These are phyloP conservation scores for Drosophila rubida DNA, from an alignment of 2,888 invertebrate genomes.

Conservation along the genomic window DNA sequence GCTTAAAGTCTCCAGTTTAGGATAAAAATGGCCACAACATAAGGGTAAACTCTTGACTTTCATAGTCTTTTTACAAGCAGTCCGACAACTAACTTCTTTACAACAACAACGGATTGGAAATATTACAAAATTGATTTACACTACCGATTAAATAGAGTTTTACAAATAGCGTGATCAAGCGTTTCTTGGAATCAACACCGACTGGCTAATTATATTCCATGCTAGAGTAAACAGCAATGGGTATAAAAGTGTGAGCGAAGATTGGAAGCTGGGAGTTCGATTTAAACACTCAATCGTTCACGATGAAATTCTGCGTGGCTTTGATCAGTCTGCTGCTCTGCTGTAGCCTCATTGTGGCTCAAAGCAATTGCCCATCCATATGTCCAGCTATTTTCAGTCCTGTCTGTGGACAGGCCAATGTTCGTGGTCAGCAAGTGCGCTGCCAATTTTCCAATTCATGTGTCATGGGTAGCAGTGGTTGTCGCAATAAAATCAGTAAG, in stretches of 20 bases:
- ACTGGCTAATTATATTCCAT: not conserved
- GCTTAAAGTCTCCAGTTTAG: too few species aligned
- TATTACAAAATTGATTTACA: too few species aligned
- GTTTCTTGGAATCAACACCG: not conserved
- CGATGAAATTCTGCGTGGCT: not conserved
- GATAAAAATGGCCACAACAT: too few species aligned
- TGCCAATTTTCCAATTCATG: slow-evolving; percentile 38
- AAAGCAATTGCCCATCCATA: slow-evolving; percentile 13
- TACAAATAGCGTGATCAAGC: not conserved
- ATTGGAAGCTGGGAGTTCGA: not conserved
- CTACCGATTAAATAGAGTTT: too few species aligned
- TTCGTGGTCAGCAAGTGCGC: slow-evolving; percentile 16
- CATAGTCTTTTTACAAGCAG: too few species aligned
- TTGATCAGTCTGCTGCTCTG: slow-evolving; percentile 27
- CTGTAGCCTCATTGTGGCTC: slow-evolving; percentile 8
- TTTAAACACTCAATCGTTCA: not conserved
- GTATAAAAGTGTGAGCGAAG: not conserved
- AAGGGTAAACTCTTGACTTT: too few species aligned
- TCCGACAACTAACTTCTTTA: too few species aligned
- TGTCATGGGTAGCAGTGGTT: slow-evolving; percentile 12
- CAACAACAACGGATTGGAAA: too few species aligned
- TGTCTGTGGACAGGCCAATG: slow-evolving; percentile 28
- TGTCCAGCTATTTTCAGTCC: slow-evolving; percentile 25
- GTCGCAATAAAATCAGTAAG: slow-evolving; percentile 18
- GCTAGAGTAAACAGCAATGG: not conserved